Percentiles rank a stretch among this genome's conserved stretches.
Conservation (phyloP, 2,113 vertebrate genomes). For the Nycticryphes semicollaris region DNA sequence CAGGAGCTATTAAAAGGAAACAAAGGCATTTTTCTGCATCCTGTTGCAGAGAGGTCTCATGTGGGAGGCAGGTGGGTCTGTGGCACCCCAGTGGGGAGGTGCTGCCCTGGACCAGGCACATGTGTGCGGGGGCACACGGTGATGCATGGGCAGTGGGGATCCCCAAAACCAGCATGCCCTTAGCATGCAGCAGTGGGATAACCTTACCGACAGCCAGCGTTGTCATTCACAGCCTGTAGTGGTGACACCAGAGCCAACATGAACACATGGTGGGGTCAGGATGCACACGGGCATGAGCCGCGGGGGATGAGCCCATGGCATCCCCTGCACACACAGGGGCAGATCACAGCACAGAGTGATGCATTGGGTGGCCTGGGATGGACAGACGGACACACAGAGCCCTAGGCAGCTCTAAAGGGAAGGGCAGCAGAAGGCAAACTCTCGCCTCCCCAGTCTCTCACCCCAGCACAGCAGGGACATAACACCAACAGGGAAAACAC, state of each 20-base stretch:
- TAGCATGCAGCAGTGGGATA: fast-evolving
- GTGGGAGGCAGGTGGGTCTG: conserved; percentile 16
- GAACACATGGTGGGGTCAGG: fast-evolving
- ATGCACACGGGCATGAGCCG: background rate
- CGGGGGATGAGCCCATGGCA: fast-evolving
- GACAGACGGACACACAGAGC: background rate
- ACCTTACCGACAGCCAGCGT: fast-evolving
- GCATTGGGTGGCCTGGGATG: fast-evolving
- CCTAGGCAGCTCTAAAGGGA: background rate
- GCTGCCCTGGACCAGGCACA: background rate
- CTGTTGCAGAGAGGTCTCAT: background rate
- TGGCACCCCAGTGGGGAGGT: background rate
- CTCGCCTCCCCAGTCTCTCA: background rate
- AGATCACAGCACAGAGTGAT: background rate
- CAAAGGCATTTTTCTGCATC: background rate
- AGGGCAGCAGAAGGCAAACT: background rate
- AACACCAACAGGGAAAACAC: background rate
- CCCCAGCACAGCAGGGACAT: fast-evolving
- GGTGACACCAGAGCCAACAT: fast-evolving
- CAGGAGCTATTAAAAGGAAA: conserved; percentile 7
- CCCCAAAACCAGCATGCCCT: no score
- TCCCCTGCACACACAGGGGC: fast-evolving
- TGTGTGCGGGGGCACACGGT: background rate
- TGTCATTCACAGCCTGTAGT: background rate
- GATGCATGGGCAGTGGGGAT: background rate